Conservation (phyloP, 1,140 invertebrate genomes). For the Sarcophaga bullata region DNA sequence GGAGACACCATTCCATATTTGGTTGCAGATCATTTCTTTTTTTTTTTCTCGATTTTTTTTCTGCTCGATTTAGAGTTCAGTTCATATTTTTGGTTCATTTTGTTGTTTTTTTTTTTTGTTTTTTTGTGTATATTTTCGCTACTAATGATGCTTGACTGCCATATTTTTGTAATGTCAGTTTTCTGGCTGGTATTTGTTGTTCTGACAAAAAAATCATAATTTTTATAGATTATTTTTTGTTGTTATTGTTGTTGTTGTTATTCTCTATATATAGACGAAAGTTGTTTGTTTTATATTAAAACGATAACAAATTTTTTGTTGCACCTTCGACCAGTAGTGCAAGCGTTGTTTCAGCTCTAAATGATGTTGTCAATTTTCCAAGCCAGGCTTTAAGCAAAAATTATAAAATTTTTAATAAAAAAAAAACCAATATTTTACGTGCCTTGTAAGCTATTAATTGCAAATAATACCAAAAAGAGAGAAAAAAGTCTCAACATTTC, state of each 20-base stretch:
- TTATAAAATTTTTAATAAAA: not conserved
- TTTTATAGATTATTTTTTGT: not conserved
- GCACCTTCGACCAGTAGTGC: not conserved
- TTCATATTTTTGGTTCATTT: not conserved
- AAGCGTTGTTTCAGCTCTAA: not conserved
- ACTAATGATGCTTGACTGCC: conserved; percentile 2
- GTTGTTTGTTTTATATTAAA: conserved; percentile 22
- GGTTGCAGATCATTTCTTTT: conserved; percentile 15
- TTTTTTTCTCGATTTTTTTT: not conserved
- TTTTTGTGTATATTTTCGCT: not conserved
- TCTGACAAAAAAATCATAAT: not conserved
- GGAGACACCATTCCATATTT: not conserved
- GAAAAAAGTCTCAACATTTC: too few relatives aligned
- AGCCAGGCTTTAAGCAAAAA: not conserved
- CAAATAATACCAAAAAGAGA: too few relatives aligned
- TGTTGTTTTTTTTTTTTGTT: too few relatives aligned
- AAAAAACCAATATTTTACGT: not conserved
- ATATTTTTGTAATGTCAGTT: not conserved
- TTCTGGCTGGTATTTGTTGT: not conserved
- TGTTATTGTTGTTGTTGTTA: not conserved
- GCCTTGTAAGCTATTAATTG: not conserved
- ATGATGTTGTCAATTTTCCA: conserved; percentile 17
- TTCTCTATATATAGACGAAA: not conserved
- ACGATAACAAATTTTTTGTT: conserved; percentile 24
- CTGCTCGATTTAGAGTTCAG: not conserved